phyloP scores from a whole-genome alignment of 2,797 vertebrate genomes.

The Eupleurogrammus muticus region DNA sequence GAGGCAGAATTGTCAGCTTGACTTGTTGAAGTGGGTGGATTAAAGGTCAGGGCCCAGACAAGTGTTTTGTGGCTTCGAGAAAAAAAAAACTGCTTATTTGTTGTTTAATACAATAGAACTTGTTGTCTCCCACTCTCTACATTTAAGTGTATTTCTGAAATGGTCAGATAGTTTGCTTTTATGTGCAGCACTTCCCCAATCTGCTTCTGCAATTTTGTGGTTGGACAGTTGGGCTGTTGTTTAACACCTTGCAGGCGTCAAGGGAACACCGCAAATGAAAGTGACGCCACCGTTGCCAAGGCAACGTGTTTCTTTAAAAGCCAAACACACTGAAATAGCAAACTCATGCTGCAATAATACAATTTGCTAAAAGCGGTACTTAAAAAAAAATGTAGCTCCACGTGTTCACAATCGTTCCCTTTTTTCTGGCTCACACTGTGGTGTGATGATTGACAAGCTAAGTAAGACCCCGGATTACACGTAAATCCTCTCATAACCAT shows the following conservation, averaged over 20 bases:
- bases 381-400: no score
- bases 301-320: background rate
- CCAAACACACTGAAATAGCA: constrained; percentile 15
- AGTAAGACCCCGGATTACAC: constrained; percentile 67
- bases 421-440: constrained; percentile 16
- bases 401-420: background rate
- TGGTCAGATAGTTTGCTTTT: constrained; percentile 8
- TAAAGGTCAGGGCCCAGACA: no score
- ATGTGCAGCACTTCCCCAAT: constrained; percentile 48
- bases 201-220: constrained; percentile 53
- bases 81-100: background rate
- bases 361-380: background rate
- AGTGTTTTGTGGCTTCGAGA: background rate
- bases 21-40: no score
- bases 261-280: constrained; percentile 34
- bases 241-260: constrained; percentile 16
- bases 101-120: background rate
- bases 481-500: constrained; percentile 66
- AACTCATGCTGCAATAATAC: background rate
- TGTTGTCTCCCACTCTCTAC: background rate
- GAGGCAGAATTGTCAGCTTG: no score
- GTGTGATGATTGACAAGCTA: constrained; percentile 59
- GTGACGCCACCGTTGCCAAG: constrained; percentile 37
- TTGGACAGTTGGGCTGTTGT: constrained; percentile 46
- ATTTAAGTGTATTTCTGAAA: constrained; percentile 17